These are phyloP conservation scores for Tenrec ecaudatus DNA, from an alignment of 2,113 vertebrate genomes.

Conservation along the genomic window DNA sequence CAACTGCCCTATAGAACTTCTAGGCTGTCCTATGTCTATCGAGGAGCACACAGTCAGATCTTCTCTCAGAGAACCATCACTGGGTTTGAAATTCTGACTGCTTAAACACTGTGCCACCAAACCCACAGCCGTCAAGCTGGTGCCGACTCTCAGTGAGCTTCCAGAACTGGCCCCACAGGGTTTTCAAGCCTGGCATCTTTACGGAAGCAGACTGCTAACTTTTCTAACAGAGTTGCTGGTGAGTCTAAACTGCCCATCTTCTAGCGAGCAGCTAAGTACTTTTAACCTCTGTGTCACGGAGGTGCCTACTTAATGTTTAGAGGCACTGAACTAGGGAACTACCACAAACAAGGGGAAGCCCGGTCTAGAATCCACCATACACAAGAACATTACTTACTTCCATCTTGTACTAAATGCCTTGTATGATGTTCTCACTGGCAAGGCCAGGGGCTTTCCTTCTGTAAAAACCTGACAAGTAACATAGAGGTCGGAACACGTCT, in stretches of 20 bases:
- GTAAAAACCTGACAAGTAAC: constrained; percentile 99
- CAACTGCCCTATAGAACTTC: not conserved
- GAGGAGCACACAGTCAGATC: not conserved
- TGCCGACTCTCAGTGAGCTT: too few relatives aligned
- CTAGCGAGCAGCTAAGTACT: not conserved
- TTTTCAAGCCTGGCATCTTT: too few relatives aligned
- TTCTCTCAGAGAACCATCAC: not conserved
- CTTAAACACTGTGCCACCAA: not conserved
- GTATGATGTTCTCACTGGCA: constrained; percentile 97
- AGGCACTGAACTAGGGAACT: not conserved
- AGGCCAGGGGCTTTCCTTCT: constrained; percentile 96
- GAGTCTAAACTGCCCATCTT: not conserved
- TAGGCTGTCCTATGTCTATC: not conserved
- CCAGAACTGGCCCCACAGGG: too few relatives aligned
- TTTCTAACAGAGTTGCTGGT: too few relatives aligned
- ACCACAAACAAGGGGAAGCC: not conserved
- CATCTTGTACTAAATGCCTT: constrained; percentile 99
- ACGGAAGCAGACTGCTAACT: too few relatives aligned
- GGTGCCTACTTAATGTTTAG: not conserved
- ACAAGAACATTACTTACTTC: constrained; percentile 92
- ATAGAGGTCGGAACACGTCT: constrained; percentile 97
- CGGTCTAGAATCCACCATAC: not conserved
- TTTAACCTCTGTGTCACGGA: not conserved
- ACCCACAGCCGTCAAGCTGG: too few relatives aligned
- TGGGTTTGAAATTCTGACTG: not conserved